Base-by-base conservation (phyloP, 2,888 invertebrate species). In the Trimorus sp. region DNA sequence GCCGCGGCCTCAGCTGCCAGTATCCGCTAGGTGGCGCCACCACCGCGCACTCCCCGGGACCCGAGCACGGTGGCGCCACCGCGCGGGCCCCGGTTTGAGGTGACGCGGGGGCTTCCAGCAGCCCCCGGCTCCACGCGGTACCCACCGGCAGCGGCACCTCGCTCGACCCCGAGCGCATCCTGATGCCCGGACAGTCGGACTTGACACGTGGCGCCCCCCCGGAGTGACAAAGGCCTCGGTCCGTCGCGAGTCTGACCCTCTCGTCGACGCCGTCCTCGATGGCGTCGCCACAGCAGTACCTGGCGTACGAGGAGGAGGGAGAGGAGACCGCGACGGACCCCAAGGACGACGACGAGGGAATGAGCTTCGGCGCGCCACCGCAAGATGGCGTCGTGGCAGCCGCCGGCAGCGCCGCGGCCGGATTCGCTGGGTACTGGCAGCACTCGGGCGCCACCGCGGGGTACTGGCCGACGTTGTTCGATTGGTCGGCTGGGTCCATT, bases 191-290 rank as follows among this genome's bases (percentile, higher is more conserved):
- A 36, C 79, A 83, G 59, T 83, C 62, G 49, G 87, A 87, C 65
- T 85, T 84, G 79, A 14, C 62, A 7, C 65, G 86, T 36, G 85
- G 87, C 11, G 59, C 40, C 84, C 73, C 85, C 80, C 26, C 26
- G 26, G 91, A 91, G 91, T 91, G 91, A 91, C 91, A 90, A 90
- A 90, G 90, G 91, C 89, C 91, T 79, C 86, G 90, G 89, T 91
- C 91, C 90, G 91, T 88, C 88, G 89, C 89, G 1, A 90, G 91
- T 69, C 89, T 91, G 49, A 89, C 91, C 75, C 78, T 90, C 73
- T 91, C 91, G 53, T 91, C 91, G 84, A 90, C 91, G 58, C 89
- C 91, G 8, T 91, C 91, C 73, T 91, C 91, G 74, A 89, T 91
- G 84, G 86, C 90, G 36, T 91, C 91, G 40, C 90, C 91, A 36